Conservation (phyloP, 2,888 invertebrate species). For the Protonemura montana region DNA sequence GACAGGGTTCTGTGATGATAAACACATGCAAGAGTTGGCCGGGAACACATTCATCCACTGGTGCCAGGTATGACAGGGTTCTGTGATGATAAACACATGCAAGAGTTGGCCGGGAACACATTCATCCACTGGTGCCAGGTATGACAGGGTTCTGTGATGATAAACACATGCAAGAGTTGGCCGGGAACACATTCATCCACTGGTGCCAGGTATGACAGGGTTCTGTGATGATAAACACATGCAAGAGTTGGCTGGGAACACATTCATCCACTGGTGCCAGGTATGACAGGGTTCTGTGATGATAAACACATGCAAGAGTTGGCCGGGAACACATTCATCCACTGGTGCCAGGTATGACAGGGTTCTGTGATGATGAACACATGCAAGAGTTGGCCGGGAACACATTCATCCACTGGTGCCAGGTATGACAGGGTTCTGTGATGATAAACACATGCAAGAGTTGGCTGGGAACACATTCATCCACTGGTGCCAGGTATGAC, state of each 20-base stretch:
- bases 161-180: not conserved
- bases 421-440: not conserved
- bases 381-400: too few relatives aligned
- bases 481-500: not conserved
- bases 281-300: not conserved
- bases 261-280: not conserved
- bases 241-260: too few relatives aligned
- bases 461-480: not conserved
- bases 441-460: not conserved
- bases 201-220: not conserved
- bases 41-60: conserved; percentile 3
- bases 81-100: not conserved
- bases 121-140: not conserved
- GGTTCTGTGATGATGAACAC: not conserved
- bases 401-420: conserved; percentile 7
- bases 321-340: conserved; percentile 1
- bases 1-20: not conserved
- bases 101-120: too few relatives aligned
- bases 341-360: not conserved
- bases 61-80: not conserved
- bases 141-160: not conserved
- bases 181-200: conserved; percentile 1
- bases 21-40: not conserved
- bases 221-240: not conserved
- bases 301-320: not conserved